Percentiles rank a stretch among this genome's conserved stretches.
phyloP scores from a whole-genome alignment of 2,797 vertebrate genomes.

The Monodelphis domestica region DNA sequence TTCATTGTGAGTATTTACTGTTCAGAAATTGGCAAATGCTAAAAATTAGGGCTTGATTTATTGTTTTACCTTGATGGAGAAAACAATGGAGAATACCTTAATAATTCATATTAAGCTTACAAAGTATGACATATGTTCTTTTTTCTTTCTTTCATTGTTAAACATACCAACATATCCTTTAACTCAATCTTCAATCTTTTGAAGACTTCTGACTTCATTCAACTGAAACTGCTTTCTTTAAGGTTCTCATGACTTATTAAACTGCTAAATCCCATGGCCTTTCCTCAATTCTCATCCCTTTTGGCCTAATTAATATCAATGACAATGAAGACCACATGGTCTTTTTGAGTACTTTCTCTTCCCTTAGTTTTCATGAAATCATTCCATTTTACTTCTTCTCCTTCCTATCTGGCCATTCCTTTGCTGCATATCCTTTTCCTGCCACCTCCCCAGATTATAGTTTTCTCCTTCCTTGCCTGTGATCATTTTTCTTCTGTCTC shows the following conservation, averaged over 20 bases:
- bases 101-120: background rate
- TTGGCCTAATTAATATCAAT: background rate
- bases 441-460: no score
- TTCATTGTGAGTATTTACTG: background rate
- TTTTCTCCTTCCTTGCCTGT: no score
- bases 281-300: background rate
- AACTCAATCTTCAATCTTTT: background rate
- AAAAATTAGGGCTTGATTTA: no score
- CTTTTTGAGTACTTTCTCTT: background rate
- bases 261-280: background rate
- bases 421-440: background rate
- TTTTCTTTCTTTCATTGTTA: no score
- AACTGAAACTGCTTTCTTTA: background rate
- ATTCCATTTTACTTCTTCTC: background rate
- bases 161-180: background rate
- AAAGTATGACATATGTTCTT: background rate
- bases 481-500: background rate
- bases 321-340: background rate
- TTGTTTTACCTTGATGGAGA: background rate
- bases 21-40: background rate
- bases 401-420: background rate
- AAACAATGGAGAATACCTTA: background rate
- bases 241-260: background rate
- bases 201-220: background rate
- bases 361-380: no score